These are phyloP conservation scores for Barypeithes pellucidus DNA, from an alignment of 2,888 invertebrate species.

Conservation along the genomic window DNA sequence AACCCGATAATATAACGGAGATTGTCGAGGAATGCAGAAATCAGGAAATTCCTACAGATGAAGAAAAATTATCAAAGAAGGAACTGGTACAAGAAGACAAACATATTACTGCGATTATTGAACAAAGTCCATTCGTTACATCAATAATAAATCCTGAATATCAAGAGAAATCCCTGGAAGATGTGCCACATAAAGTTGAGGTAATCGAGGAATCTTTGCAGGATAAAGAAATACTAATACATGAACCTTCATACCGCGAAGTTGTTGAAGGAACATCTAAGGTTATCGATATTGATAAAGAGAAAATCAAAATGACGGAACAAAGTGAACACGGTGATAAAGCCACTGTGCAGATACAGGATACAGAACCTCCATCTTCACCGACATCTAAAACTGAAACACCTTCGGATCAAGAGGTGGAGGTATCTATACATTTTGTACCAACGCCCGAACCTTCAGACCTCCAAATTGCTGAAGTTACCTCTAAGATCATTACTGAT, in stretches of 20 bases:
- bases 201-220: neutral
- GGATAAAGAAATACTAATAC: neutral
- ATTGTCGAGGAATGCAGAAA: neutral
- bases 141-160: constrained; percentile 1
- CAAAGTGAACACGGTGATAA: neutral
- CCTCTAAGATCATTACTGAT: constrained; percentile 46
- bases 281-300: constrained; percentile 45
- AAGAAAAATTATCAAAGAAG: neutral
- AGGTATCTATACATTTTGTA: constrained; percentile 58
- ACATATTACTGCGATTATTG: neutral
- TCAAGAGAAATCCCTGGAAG: neutral
- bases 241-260: neutral
- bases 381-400: neutral
- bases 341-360: constrained; percentile 48
- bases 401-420: constrained; percentile 44
- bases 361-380: constrained; percentile 62
- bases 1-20: constrained; percentile 5
- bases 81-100: constrained; percentile 3
- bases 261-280: constrained; percentile 40
- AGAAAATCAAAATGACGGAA: constrained; percentile 41
- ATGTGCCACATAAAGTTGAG: neutral
- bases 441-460: constrained; percentile 2
- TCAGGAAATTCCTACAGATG: neutral
- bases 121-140: neutral
- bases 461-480: constrained; percentile 35